Evolutionary conservation across 2,888 invertebrate species (phyloP).

Genomic region (Agrotis clavis): DNA sequence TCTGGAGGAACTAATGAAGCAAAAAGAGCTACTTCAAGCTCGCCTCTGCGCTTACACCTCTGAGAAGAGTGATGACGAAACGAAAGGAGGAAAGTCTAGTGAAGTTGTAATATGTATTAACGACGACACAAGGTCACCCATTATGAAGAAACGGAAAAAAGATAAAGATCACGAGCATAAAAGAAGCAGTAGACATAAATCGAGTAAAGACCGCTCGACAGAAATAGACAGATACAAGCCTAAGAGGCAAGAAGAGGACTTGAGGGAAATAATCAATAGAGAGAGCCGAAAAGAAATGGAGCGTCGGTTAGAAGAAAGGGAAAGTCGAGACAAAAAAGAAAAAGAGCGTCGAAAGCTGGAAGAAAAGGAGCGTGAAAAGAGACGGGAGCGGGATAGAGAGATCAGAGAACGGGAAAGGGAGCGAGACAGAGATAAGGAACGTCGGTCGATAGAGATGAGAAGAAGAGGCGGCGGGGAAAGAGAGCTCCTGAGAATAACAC

Average conservation of each 20-base stretch:
- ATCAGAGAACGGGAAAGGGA: slow-evolving; percentile 71
- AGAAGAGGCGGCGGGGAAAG: slow-evolving; percentile 62
- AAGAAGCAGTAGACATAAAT: slow-evolving; percentile 83
- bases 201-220: slow-evolving; percentile 77
- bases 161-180: slow-evolving; percentile 76
- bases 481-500: slow-evolving; percentile 71
- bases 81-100: slow-evolving; percentile 75
- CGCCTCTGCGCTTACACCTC: slow-evolving; percentile 94
- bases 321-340: slow-evolving; percentile 74
- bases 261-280: slow-evolving; percentile 81
- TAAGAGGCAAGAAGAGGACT: slow-evolving; percentile 84
- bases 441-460: slow-evolving; percentile 65
- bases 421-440: slow-evolving; percentile 70
- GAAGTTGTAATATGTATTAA: slow-evolving; percentile 84
- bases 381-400: slow-evolving; percentile 73
- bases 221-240: slow-evolving; percentile 78
- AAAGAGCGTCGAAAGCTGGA: slow-evolving; percentile 76
- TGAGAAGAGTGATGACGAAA: slow-evolving; percentile 92
- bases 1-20: slow-evolving; percentile 96
- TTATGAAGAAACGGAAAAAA: slow-evolving; percentile 79
- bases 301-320: slow-evolving; percentile 73
- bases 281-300: slow-evolving; percentile 80
- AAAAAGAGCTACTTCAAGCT: slow-evolving; percentile 96
- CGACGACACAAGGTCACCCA: slow-evolving; percentile 87
- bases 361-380: slow-evolving; percentile 68